Evolutionary conservation across 2,888 invertebrate species (phyloP), one percentile per base, ranked within the genome.

Genomic region (Drosophila lutescens): DNA sequence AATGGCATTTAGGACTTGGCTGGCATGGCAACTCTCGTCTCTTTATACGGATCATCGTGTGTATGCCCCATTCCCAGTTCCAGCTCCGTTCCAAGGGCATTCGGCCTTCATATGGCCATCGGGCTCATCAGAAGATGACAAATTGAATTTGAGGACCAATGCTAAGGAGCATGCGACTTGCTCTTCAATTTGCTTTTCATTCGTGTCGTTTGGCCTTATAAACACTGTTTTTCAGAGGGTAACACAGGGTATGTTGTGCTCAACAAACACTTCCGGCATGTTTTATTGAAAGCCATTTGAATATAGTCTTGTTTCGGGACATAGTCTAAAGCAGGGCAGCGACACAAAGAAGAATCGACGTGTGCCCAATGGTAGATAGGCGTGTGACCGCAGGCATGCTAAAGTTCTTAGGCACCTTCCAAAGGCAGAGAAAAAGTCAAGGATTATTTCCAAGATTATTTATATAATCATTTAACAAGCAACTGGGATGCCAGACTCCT

Each of bases 1-100:
- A 74, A 83, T 80, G 73, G 70, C 70, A 61, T 69, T 71, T 70
- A 60, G 56, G 55, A 43, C 61, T 68, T 32, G 53, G 66, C 66
- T 66, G 66, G 38, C 66, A 66, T 63, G 63, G 66, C 53, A 66
- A 66, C 26, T 20, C 65, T 65, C 51, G 23, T 47, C 47, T 62
- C 63, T 40, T 63, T 47, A 34, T 36, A 26, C 17, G 40, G 10
- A n/a, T 30, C 32, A 17, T 43, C 20, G 9, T 17, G 15, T 4
- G 38, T n/a, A 17, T 30, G 23, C 4, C 56, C 46, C 12, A 23
- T 23, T 26, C 12, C 36, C 51, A 34, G 10, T 9, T 46, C 46
- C 12, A 23, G 15, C 30, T 10, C 30, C 51, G 17, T 17, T 23
- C 50, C 50, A 36, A 36, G n/a, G 5, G 55, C 46, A 47, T 53